A percentile compares a stretch with the other conserved stretches of the same genome.
Evolutionary conservation across 2,113 vertebrate species (phyloP).

Genomic region (Peromyscus polionotus): DNA sequence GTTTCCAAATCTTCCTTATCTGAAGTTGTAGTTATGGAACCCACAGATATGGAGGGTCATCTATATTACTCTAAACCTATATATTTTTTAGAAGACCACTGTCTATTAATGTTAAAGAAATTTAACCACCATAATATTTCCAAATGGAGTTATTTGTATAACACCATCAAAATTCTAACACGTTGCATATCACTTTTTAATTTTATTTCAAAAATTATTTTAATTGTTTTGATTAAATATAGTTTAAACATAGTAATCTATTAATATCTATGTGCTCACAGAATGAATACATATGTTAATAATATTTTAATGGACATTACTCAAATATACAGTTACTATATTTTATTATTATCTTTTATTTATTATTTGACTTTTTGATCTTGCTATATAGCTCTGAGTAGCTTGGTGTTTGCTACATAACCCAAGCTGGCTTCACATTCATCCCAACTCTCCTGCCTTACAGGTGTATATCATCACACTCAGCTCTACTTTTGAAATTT

Average conservation of each 20-base stretch:
- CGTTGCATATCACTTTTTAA: not conserved
- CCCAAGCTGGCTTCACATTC: not conserved
- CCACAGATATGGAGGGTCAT: not conserved
- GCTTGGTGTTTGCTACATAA: not conserved
- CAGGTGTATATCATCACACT: not conserved
- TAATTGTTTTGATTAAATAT: slow-evolving; percentile 14
- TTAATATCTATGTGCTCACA: not conserved
- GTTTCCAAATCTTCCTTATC: not conserved
- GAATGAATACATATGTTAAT: not conserved
- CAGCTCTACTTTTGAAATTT: slow-evolving; percentile 17
- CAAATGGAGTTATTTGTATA: not conserved
- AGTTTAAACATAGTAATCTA: slow-evolving; percentile 12
- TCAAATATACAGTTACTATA: not conserved
- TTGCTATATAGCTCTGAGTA: not conserved
- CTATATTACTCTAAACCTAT: not conserved
- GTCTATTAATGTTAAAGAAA: not conserved
- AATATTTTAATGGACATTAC: not conserved
- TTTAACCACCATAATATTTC: slow-evolving; percentile 1
- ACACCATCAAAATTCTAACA: not conserved
- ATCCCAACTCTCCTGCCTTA: not conserved
- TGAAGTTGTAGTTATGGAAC: not conserved
- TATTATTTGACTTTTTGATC: not conserved
- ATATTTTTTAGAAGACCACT: not conserved
- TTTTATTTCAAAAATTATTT: slow-evolving; percentile 38
- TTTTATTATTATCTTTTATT: not conserved